Conservation (phyloP, 2,797 vertebrate species). For the Dryobates pubescens region DNA sequence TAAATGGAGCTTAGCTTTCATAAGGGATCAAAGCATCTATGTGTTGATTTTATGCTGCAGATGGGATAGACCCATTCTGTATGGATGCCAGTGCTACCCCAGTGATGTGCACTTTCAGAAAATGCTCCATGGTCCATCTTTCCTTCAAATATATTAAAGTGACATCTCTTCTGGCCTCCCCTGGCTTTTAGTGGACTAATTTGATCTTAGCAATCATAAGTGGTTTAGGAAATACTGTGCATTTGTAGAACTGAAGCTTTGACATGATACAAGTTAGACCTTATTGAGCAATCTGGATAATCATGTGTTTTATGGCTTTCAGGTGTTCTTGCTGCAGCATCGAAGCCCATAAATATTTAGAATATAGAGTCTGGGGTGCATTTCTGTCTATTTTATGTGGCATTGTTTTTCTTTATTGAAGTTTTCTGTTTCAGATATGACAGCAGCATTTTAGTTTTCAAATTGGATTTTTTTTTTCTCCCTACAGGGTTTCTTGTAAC, state of each 20-base stretch:
- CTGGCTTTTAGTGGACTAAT: slow-evolving; percentile 31
- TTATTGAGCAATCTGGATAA: slow-evolving; percentile 48
- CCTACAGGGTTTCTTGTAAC: neutral
- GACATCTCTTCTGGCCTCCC: neutral
- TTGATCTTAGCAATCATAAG: slow-evolving; percentile 1
- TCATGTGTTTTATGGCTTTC: slow-evolving; percentile 51
- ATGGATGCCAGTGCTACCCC: neutral
- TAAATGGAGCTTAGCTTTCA: slow-evolving; percentile 10
- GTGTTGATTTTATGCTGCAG: neutral
- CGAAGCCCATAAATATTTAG: slow-evolving; percentile 69
- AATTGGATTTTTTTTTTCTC: neutral
- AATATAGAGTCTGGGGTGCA: neutral
- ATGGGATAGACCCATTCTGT: neutral
- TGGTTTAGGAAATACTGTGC: slow-evolving; percentile 2
- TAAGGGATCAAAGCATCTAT: neutral
- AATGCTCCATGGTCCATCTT: slow-evolving; percentile 2
- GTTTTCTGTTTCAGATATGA: slow-evolving; percentile 3
- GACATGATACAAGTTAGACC: slow-evolving; percentile 30
- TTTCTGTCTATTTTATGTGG: slow-evolving; percentile 40
- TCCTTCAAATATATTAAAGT: slow-evolving; percentile 15
- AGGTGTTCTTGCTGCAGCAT: slow-evolving; percentile 13
- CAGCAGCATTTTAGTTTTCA: slow-evolving; percentile 14
- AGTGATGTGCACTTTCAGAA: neutral
- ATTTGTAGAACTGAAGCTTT: slow-evolving; percentile 39
- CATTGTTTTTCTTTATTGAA: slow-evolving; percentile 32